Base-by-base conservation (phyloP, 2,797 vertebrate genomes). In the Phrynocephalus vlangalii region DNA sequence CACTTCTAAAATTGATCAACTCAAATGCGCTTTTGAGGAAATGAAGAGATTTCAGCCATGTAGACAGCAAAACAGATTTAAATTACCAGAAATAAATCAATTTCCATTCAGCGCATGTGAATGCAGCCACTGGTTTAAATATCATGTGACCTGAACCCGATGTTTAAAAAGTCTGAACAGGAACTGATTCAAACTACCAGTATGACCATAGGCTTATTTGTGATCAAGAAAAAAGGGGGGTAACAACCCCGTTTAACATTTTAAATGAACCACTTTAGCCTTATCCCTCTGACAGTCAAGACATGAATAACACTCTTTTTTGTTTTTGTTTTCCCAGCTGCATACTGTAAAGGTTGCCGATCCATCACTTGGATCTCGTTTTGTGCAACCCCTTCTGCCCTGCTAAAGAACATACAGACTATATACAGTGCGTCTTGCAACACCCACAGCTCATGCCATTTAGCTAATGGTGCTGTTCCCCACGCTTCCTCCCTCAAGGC, bases 321-420 rank as follows among this genome's bases (percentile, higher is more conserved):
- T 18, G 30, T 10, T 73, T 63, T 66, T 85, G 20, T 73, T 86
- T 90, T 72, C 85, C 78, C 30, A 66, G 48, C 9, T 60, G 84
- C 0, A 0, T 60, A 33, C 2, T 33, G 33, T 33, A 56, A 56
- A 77, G 56, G 56, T n/a, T 66, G 44, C 50, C 79, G 87, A 68
- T 60, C 78, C 38, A 44, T 4, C 38, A 44, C 77, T 33, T 75
- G 67, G 86, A 85, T 92, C 68, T 80, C 48, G 90, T 60, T 88
- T 90, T 76, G 76, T 89, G 63, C 56, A 84, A 28, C 85, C 86
- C 83, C 10, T n/a, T 67, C 66, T 87, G 48, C 63, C 76, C 80
- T 79, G 38, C 78, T 38, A 82, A 83, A 76, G 75, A 52, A 88
- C 72, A 87, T 90, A 79, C 82, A 63, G 89, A 79, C 30, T 77